Base-by-base conservation (phyloP, 2,797 vertebrate genomes). In the Sciaenops ocellatus region DNA sequence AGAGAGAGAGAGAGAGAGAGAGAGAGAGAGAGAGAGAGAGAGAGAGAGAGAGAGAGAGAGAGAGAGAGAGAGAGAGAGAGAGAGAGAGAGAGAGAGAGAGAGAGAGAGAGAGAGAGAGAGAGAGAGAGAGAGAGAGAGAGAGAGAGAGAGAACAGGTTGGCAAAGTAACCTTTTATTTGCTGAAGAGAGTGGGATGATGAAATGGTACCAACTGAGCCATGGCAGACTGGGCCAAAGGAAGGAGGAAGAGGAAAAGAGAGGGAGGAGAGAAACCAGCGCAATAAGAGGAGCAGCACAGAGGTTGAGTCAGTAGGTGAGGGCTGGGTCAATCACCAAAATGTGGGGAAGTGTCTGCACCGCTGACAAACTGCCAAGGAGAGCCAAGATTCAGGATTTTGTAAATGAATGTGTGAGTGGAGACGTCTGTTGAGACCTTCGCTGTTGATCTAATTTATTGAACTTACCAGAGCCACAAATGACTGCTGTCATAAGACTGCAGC, bases 301-400 rank as follows among this genome's bases (percentile, higher is more conserved):
- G 80, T 57, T 48, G 47, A 62, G 60, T 68, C 51, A 57, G 72
- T 28, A 50, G 68, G 75, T 69, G 54, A 24, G 63, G 79, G 47
- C 57, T 44, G 62, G 85, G 78, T 78, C 72, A 79, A 38, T 72
- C 69, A 89, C 66, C 60, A 76, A 82, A 57, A 86, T 69, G 78
- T 80, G 79, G 63, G 50, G 69, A 55, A 52, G 42, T 65, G 75
- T 82, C 82, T 80, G 70, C 75, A 85, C 73, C 84, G 65, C 48
- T 73, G 61, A 85, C 85, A 74, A 78, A 84, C 16, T 79, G 78
- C 51, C 41, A 68, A 62, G 22, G 26, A 66, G 30, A 73, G 79
- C 67, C 83, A 85, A 87, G 86, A 90, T 80, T 86, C 83, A 76
- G 67, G 80, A 82, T 48, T 65, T 18, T 38, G 34, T 38, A 38